phyloP scores from a whole-genome alignment of 2,113 vertebrate species.

The Raphicerus campestris region DNA sequence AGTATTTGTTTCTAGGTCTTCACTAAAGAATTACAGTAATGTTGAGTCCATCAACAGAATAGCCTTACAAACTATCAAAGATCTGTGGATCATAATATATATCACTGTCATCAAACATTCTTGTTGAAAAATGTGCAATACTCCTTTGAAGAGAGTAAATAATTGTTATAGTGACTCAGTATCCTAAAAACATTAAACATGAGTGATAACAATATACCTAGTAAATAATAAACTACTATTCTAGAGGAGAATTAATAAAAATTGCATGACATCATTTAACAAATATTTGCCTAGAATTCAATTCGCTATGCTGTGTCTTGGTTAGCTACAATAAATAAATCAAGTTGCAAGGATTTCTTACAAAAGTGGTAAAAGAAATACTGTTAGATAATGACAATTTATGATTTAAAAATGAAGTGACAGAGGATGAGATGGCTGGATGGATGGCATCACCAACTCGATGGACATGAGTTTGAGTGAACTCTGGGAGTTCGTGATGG shows the following conservation, averaged over 20 bases:
- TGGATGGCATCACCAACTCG: no score
- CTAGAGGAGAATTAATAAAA: constrained; percentile 6
- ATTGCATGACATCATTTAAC: not conserved
- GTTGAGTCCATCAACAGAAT: not conserved
- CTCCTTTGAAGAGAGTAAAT: not conserved
- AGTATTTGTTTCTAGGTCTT: not conserved
- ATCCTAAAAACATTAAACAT: not conserved
- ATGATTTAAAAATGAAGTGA: not conserved
- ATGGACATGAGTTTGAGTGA: no score
- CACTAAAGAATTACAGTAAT: not conserved
- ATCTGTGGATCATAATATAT: not conserved
- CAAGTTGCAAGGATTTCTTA: not conserved
- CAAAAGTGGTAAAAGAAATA: not conserved
- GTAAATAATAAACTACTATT: not conserved
- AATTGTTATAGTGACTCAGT: not conserved
- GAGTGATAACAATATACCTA: not conserved
- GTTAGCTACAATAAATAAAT: not conserved
- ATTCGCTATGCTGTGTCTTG: not conserved
- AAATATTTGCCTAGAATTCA: not conserved
- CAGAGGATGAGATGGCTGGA: no score
- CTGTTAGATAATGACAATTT: not conserved
- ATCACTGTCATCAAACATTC: not conserved
- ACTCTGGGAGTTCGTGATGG: no score
- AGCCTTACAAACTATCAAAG: not conserved
- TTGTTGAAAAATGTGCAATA: not conserved